Percentiles rank a stretch among this genome's conserved stretches.
Conservation (phyloP, 2,888 invertebrate species). For the Laothoe populi region DNA sequence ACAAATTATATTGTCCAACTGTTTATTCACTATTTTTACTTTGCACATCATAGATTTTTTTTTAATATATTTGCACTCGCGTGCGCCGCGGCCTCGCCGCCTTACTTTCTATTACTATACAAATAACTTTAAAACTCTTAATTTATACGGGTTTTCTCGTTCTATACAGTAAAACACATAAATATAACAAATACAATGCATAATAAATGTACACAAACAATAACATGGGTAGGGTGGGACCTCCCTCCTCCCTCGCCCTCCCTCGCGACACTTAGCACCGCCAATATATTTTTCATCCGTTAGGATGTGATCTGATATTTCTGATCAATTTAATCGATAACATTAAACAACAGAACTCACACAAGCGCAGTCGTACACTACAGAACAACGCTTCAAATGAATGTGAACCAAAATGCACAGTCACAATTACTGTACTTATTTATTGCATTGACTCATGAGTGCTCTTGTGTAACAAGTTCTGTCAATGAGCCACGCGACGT, state of each 20-base stretch:
- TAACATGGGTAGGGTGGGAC: slow-evolving; percentile 46
- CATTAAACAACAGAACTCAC: slow-evolving; percentile 40
- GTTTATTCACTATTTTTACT: slow-evolving; percentile 69
- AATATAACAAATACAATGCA: slow-evolving; percentile 73
- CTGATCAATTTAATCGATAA: slow-evolving; percentile 33
- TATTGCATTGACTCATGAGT: slow-evolving; percentile 1
- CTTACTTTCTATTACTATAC: slow-evolving; percentile 16
- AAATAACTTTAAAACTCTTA: slow-evolving; percentile 59
- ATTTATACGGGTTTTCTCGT: slow-evolving; percentile 51
- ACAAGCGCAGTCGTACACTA: slow-evolving; percentile 43
- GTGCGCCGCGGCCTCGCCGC: slow-evolving; percentile 33
- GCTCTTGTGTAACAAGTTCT: neutral
- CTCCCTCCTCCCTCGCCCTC: neutral
- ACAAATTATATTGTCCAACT: slow-evolving; percentile 70
- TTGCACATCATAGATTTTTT: slow-evolving; percentile 46
- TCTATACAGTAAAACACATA: slow-evolving; percentile 63
- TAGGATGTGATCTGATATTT: slow-evolving; percentile 41
- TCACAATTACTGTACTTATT: slow-evolving; percentile 33
- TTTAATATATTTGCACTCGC: slow-evolving; percentile 36
- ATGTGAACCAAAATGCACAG: slow-evolving; percentile 35
- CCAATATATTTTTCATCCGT: slow-evolving; percentile 58
- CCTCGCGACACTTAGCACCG: slow-evolving; percentile 57
- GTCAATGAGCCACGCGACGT: neutral
- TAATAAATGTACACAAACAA: slow-evolving; percentile 73
- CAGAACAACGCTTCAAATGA: slow-evolving; percentile 50